phyloP scores from a whole-genome alignment of 2,797 vertebrate species.

The Phyllotis vaccarum region DNA sequence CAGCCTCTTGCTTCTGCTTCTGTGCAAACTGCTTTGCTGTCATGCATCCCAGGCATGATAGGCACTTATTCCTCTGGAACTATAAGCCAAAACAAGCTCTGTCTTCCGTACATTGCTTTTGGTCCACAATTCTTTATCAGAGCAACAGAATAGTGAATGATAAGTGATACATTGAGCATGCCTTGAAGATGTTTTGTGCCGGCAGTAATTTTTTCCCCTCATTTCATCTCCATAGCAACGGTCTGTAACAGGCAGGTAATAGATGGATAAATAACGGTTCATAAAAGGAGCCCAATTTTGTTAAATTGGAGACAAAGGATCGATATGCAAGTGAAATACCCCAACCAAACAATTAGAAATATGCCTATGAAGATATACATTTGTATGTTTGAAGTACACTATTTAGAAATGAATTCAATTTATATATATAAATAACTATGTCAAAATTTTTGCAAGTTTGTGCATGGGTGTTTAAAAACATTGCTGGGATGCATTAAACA shows the following conservation, averaged over 20 bases:
- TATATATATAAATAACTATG: neutral
- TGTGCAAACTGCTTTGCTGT: neutral
- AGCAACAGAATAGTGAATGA: neutral
- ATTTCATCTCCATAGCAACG: constrained; percentile 6
- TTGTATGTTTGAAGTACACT: constrained; percentile 21
- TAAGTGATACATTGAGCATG: neutral
- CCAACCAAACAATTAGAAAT: constrained; percentile 23
- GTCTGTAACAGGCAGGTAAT: neutral
- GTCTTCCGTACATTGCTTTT: neutral
- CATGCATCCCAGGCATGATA: neutral
- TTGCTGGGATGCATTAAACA: neutral
- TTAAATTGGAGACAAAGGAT: constrained; percentile 19
- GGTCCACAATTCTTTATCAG: neutral
- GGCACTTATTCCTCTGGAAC: neutral
- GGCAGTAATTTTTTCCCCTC: neutral
- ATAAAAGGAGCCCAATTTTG: constrained; percentile 10
- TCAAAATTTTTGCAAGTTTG: constrained; percentile 18
- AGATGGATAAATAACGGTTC: neutral
- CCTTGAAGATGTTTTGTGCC: neutral
- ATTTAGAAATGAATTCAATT: constrained; percentile 44
- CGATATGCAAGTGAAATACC: neutral
- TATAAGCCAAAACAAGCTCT: neutral
- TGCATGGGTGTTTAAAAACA: neutral
- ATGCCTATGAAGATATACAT: neutral
- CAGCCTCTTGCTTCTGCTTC: too few relatives aligned